A percentile compares a stretch with the other conserved stretches of the same genome.
Evolutionary conservation across 2,797 vertebrate species (phyloP).

Genomic region (Sebastes alutus): DNA sequence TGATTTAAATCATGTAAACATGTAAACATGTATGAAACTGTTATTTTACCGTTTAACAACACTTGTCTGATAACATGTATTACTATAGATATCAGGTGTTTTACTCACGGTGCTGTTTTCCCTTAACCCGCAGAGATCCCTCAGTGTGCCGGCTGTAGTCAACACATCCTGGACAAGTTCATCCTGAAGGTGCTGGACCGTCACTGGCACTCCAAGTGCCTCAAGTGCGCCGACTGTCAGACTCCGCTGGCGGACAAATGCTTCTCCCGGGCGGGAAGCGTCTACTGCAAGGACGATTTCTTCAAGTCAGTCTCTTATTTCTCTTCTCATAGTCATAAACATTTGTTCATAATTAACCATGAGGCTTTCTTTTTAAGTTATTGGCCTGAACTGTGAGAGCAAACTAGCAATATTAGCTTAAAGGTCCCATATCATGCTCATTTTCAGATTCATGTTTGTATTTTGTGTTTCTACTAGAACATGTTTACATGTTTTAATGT

Average conservation of each 20-base stretch:
- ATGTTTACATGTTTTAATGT: too few relatives aligned
- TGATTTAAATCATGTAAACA: background rate
- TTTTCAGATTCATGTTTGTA: too few relatives aligned
- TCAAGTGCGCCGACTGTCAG: constrained; percentile 98
- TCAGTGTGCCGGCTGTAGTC: constrained; percentile 96
- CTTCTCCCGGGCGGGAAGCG: constrained; percentile 93
- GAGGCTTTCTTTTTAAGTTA: background rate
- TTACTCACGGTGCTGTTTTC: background rate
- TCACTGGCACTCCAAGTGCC: constrained; percentile 98
- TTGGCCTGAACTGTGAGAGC: background rate
- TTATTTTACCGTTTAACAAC: background rate
- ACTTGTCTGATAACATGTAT: background rate
- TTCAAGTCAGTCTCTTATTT: constrained; percentile 90
- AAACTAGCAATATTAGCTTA: background rate
- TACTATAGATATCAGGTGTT: background rate
- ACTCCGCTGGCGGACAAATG: constrained; percentile 95
- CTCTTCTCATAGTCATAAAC: background rate
- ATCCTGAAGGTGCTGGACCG: constrained; percentile 99
- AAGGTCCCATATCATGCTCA: too few relatives aligned
- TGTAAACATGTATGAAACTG: background rate
- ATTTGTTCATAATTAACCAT: background rate
- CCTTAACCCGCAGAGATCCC: constrained; percentile 88
- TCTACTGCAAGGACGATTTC: constrained; percentile 99
- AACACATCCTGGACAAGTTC: constrained; percentile 98
- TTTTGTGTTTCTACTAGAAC: too few relatives aligned